These are phyloP conservation scores for Tenthredo distinguenda DNA, from an alignment of 2,888 invertebrate species.

Conservation along the genomic window DNA sequence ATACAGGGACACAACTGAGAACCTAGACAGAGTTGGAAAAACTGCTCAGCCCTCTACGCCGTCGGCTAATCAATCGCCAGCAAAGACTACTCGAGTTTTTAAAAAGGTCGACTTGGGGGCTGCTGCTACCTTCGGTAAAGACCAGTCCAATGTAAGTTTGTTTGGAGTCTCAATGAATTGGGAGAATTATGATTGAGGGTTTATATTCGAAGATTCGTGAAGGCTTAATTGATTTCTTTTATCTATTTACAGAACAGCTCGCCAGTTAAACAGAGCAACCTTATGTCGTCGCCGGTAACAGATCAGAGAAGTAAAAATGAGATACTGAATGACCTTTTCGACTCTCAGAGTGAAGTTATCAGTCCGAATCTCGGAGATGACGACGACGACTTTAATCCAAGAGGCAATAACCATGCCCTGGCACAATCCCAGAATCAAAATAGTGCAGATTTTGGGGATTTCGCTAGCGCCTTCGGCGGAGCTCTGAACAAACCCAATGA, in stretches of 20 bases:
- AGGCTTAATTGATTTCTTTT: constrained; percentile 28
- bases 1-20: constrained; percentile 79
- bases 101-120: constrained; percentile 85
- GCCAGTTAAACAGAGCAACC: constrained; percentile 61
- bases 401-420: constrained; percentile 78
- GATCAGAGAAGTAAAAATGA: constrained; percentile 69
- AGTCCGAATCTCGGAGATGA: constrained; percentile 67
- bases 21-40: constrained; percentile 70
- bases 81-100: constrained; percentile 76
- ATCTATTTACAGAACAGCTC: constrained; percentile 61
- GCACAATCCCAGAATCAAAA: constrained; percentile 68
- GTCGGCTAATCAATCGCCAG: constrained; percentile 76
- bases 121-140: constrained; percentile 85
- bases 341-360: constrained; percentile 70
- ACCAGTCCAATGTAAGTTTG: constrained; percentile 66
- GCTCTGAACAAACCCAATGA: constrained; percentile 67
- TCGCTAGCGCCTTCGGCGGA: constrained; percentile 84
- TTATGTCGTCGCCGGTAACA: constrained; percentile 66
- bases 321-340: constrained; percentile 73
- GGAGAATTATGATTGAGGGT: constrained; percentile 4
- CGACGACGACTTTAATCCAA: constrained; percentile 84
- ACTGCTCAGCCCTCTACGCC: constrained; percentile 74
- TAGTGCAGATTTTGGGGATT: constrained; percentile 87
- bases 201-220: background rate
- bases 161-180: background rate